These are phyloP conservation scores for Meandrina meandrites DNA, from an alignment of 92 coral and sea anemone species.

Conservation along the genomic window DNA sequence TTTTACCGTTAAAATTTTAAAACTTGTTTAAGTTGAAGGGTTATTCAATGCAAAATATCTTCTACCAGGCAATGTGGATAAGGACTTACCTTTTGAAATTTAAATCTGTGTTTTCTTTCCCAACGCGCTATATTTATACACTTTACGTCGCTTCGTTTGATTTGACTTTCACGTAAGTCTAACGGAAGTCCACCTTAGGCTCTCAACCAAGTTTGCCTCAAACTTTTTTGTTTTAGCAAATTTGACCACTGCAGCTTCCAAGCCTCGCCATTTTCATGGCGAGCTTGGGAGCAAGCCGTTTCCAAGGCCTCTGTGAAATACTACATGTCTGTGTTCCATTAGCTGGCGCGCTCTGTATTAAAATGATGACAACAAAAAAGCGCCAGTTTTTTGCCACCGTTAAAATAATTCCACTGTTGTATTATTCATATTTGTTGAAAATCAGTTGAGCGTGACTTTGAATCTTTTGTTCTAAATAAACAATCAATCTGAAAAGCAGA, in stretches of 20 bases:
- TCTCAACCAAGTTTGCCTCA: background rate
- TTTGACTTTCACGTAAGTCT: background rate
- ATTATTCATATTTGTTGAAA: constrained; percentile 23
- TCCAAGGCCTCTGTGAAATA: background rate
- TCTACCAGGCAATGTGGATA: background rate
- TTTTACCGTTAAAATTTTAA: constrained; percentile 9
- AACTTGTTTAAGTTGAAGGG: background rate
- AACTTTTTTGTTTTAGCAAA: background rate
- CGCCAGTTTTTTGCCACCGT: constrained; percentile 30
- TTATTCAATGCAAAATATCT: background rate
- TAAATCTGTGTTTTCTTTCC: background rate
- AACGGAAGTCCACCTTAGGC: background rate
- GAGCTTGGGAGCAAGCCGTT: constrained; percentile 27
- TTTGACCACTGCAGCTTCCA: background rate
- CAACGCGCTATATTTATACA: background rate
- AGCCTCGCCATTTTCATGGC: background rate
- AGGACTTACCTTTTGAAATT: background rate
- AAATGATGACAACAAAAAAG: background rate
- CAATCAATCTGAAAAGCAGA: background rate
- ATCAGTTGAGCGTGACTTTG: constrained; percentile 32
- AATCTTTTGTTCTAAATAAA: background rate
- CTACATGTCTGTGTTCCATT: background rate
- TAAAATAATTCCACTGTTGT: constrained; percentile 4
- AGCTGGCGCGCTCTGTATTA: background rate
- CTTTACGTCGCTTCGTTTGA: background rate